These are phyloP conservation scores for Ophiodon elongatus DNA, from an alignment of 2,113 vertebrate species.

Conservation along the genomic window DNA sequence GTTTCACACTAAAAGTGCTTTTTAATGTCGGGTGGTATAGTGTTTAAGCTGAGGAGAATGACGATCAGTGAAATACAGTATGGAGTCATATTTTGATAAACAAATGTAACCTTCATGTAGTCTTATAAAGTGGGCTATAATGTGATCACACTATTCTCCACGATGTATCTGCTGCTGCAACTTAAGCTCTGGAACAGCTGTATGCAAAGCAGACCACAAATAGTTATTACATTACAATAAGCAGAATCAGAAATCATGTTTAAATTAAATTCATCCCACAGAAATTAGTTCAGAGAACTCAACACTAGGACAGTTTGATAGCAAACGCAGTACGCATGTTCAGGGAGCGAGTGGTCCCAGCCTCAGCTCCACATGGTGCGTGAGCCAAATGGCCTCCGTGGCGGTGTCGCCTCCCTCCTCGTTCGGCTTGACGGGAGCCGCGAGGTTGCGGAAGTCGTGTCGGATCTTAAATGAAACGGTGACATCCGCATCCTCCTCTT, in stretches of 20 bases:
- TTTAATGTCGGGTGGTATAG: conserved; percentile 1
- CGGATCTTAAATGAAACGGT: conserved; percentile 95
- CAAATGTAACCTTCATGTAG: not conserved
- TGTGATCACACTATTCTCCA: not conserved
- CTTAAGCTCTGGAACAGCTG: not conserved
- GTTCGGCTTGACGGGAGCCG: conserved; percentile 88
- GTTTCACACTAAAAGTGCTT: conserved; percentile 15
- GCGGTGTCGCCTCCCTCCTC: conserved; percentile 87
- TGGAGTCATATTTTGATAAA: not conserved
- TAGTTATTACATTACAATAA: conserved; percentile 5
- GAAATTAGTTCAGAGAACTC: conserved; percentile 28
- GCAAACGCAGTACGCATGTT: conserved; percentile 29
- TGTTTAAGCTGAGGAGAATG: conserved; percentile 5
- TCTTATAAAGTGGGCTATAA: not conserved
- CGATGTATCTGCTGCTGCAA: conserved; percentile 4
- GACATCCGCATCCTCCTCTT: conserved; percentile 90
- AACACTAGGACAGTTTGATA: conserved; percentile 29
- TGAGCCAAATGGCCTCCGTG: conserved; percentile 93
- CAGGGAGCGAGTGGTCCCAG: conserved; percentile 92
- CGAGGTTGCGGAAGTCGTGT: conserved; percentile 96
- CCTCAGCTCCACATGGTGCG: conserved; percentile 94
- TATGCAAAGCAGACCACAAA: not conserved
- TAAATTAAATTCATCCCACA: conserved; percentile 34
- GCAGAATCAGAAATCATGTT: conserved; percentile 63
- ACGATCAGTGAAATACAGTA: not conserved